Conservation (phyloP, 64 coral and sea anemone genomes). For the Dendrophyllia cribrosa region DNA sequence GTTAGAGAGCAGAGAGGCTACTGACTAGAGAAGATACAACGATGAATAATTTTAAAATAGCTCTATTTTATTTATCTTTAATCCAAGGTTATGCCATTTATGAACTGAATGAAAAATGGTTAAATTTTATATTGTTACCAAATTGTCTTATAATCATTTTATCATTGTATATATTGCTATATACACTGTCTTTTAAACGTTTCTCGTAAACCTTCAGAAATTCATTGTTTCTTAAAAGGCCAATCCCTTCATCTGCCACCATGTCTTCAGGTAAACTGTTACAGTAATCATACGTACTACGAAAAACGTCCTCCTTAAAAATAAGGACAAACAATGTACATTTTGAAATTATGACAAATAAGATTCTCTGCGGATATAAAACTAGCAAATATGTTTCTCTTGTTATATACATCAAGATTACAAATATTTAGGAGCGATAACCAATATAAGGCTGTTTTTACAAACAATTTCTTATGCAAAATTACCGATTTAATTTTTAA, state of each 20-base stretch:
- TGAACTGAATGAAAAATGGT: too few relatives aligned
- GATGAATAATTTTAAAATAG: not conserved
- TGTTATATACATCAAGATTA: conserved; percentile 10
- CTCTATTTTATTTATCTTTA: not conserved
- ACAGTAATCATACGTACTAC: not conserved
- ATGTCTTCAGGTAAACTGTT: not conserved
- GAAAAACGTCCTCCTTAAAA: conserved; percentile 20
- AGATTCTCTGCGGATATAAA: not conserved
- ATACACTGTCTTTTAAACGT: too few relatives aligned
- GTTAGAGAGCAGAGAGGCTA: too few relatives aligned
- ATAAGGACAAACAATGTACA: not conserved
- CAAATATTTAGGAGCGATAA: not conserved
- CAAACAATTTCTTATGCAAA: too few relatives aligned
- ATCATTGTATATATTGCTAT: too few relatives aligned
- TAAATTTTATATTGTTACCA: too few relatives aligned
- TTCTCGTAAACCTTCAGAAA: too few relatives aligned
- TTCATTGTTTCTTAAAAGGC: too few relatives aligned
- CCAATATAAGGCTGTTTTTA: not conserved
- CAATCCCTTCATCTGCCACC: not conserved
- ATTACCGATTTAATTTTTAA: too few relatives aligned
- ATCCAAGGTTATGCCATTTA: too few relatives aligned
- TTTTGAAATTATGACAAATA: not conserved
- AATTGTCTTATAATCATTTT: too few relatives aligned
- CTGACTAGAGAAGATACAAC: not conserved
- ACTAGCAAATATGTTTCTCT: conserved; percentile 20